phyloP scores from a whole-genome alignment of 2,113 vertebrate genomes.

The Hirundichthys speculiger region DNA sequence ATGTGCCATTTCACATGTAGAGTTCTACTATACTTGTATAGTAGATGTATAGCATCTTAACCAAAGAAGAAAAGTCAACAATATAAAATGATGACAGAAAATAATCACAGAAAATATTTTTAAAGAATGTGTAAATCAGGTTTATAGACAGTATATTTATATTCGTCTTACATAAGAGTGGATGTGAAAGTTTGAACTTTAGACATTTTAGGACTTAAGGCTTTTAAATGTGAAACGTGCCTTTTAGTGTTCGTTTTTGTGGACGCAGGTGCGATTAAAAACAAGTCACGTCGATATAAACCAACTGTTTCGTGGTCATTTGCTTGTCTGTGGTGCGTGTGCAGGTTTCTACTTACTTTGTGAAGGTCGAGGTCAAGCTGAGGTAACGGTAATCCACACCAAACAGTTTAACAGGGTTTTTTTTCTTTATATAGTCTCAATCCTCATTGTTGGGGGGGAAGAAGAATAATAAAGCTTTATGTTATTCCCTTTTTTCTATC shows the following conservation, averaged over 20 bases:
- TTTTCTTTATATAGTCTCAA: constrained; percentile 64
- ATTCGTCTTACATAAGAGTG: no score
- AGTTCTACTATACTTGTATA: no score
- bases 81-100: no score
- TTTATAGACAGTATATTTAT: no score
- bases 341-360: constrained; percentile 77
- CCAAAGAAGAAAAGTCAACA: no score
- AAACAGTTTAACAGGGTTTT: constrained; percentile 53
- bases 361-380: constrained; percentile 81
- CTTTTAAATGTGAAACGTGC: constrained; percentile 6
- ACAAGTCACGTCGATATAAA: constrained; percentile 1
- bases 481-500: constrained; percentile 44
- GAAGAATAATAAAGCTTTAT: constrained; percentile 59
- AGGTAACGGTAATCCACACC: constrained; percentile 81
- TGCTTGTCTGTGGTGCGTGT: neutral
- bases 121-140: no score
- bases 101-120: no score
- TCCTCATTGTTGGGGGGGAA: constrained; percentile 66
- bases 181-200: constrained; percentile 10
- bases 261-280: neutral
- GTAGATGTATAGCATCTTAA: no score
- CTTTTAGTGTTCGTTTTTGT: neutral
- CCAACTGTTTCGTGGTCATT: neutral
- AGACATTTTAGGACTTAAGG: neutral
- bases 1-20: no score